These are phyloP conservation scores for Diachrysia chrysitis DNA, from an alignment of 2,888 invertebrate genomes.

Conservation along the genomic window DNA sequence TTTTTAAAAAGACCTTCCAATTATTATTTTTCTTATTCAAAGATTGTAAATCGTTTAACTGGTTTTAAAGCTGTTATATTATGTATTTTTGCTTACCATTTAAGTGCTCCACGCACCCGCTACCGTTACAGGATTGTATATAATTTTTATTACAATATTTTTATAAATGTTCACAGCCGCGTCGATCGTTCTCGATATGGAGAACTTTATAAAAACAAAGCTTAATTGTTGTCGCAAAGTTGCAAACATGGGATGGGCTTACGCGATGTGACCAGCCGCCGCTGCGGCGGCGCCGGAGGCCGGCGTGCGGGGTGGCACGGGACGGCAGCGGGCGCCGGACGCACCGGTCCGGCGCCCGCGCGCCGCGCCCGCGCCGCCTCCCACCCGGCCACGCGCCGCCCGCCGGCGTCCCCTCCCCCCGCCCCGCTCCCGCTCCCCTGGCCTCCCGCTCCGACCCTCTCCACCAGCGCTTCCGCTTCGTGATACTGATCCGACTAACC, in stretches of 20 bases:
- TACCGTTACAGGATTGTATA: constrained; percentile 46
- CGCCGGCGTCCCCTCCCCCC: constrained; percentile 76
- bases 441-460: constrained; percentile 59
- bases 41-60: constrained; percentile 18
- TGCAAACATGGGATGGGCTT: constrained; percentile 91
- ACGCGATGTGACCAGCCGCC: constrained; percentile 92
- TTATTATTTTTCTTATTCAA: background rate
- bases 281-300: constrained; percentile 80
- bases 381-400: constrained; percentile 81
- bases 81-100: constrained; percentile 31
- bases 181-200: constrained; percentile 80
- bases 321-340: constrained; percentile 81
- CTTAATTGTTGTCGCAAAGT: constrained; percentile 89
- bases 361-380: constrained; percentile 84
- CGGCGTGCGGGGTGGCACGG: constrained; percentile 85
- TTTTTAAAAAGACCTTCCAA: background rate
- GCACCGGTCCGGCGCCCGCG: constrained; percentile 68
- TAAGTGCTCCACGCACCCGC: constrained; percentile 33
- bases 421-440: constrained; percentile 48
- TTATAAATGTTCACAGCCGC: constrained; percentile 88
- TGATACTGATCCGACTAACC: constrained; percentile 84
- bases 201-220: constrained; percentile 82
- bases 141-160: constrained; percentile 72
- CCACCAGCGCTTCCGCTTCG: constrained; percentile 84
- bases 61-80: constrained; percentile 19